Evolutionary conservation across 2,888 invertebrate genomes (phyloP), one percentile per base, ranked within the genome.

Genomic region (Lepidochrysops patricia): DNA sequence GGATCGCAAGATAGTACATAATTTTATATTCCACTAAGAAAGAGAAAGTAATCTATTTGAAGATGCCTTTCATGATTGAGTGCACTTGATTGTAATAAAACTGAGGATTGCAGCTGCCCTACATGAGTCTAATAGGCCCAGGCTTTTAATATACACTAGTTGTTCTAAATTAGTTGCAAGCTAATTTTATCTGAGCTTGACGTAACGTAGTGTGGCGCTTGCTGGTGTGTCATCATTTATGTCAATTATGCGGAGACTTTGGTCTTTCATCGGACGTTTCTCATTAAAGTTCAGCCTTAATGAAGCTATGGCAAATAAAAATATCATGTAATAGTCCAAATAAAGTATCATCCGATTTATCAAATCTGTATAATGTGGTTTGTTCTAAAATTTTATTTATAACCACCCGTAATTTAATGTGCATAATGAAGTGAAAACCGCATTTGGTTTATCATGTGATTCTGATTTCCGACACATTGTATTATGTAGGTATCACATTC

Each of bases 371-470:
- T 23, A 43, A 23, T 43, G 23, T 43, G 23, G 19, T 19, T 15
- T 15, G 19, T 19, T 7, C 23, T 13, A 5, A 23, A 43, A 43
- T 19, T 23, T 19, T 19, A 29, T 32, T 29, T 9, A 13, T 19
- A 29, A 19, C 29, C 52, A 57, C 64, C 67, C 65, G 66, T 66
- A 67, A 65, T 66, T 65, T 64, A 65, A 58, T 58, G 57, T 61
- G 70, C 68, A 43, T 68, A 67, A 64, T 66, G 65, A 61, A 65
- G 64, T 64, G 62, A 62, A 64, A 64, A 65, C 62, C 60, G 62
- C 59, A 62, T 19, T 57, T 54, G 61, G 54, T 62, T 58, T 60
- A 60, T 62, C 48, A 57, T 54, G 62, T 62, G 60, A 26, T 9
- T 54, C n/a, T 23, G 29, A 61, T 48, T 52, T 54, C 29, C 43